phyloP scores from a whole-genome alignment of 2,113 vertebrate species.

The Clinocottus analis region DNA sequence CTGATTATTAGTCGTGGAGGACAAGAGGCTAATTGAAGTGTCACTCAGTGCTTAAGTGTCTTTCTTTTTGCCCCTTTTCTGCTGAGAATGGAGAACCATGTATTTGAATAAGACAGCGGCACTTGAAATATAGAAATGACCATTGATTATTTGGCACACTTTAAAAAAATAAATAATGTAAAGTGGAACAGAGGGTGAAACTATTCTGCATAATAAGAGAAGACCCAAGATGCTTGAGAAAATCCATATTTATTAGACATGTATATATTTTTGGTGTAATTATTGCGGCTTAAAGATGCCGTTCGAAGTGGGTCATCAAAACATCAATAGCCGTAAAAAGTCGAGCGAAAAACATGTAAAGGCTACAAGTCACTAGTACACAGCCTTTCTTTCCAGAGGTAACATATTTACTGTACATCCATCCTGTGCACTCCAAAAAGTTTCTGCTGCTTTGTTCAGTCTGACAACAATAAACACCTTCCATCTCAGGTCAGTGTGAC shows the following conservation, averaged over 20 bases:
- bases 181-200: neutral
- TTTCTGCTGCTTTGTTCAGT: neutral
- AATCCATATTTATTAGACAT: neutral
- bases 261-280: neutral
- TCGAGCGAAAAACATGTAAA: neutral
- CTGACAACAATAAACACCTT: slow-evolving; percentile 55
- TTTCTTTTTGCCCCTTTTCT: slow-evolving; percentile 46
- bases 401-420: neutral
- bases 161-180: slow-evolving; percentile 5
- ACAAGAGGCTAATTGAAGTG: slow-evolving; percentile 84
- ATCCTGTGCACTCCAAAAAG: neutral
- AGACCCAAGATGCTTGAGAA: neutral
- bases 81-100: slow-evolving; percentile 60
- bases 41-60: slow-evolving; percentile 76
- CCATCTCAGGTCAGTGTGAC: slow-evolving; percentile 60
- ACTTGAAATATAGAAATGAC: slow-evolving; percentile 64
- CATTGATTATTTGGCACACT: slow-evolving; percentile 63
- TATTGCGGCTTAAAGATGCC: neutral
- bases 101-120: slow-evolving; percentile 70
- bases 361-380: neutral
- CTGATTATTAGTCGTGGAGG: slow-evolving; percentile 79
- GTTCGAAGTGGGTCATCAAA: neutral
- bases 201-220: neutral
- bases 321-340: neutral
- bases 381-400: neutral